phyloP scores from a whole-genome alignment of 2,888 invertebrate genomes.

The Lepidocyrtinus sp. region DNA sequence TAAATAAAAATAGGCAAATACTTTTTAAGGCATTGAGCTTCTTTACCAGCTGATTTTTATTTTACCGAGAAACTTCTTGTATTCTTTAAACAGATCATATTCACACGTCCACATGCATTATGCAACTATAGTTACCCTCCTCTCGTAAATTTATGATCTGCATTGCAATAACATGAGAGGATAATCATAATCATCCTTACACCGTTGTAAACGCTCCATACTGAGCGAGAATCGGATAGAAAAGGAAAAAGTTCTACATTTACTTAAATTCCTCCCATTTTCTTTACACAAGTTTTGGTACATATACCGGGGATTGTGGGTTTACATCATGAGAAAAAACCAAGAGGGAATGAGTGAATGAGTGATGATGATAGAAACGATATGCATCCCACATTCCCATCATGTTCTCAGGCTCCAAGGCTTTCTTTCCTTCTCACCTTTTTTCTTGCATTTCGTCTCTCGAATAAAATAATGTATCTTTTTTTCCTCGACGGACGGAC shows the following conservation, averaged over 20 bases:
- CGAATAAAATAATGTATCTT: constrained; percentile 21
- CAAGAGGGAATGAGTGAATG: constrained; percentile 32
- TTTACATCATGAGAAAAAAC: constrained; percentile 40
- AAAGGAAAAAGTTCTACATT: background rate
- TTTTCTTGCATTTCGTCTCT: constrained; percentile 22
- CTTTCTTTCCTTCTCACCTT: constrained; percentile 3
- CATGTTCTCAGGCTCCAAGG: constrained; percentile 36
- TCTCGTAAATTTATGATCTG: constrained; percentile 11
- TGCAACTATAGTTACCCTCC: background rate
- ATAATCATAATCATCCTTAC: constrained; percentile 6
- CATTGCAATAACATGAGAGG: constrained; percentile 15
- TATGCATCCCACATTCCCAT: constrained; percentile 51
- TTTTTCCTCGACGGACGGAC: constrained; percentile 19
- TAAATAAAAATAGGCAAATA: too few species aligned
- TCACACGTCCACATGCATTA: constrained; percentile 2
- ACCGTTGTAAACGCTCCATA: background rate
- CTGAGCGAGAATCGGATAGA: background rate
- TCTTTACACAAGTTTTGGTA: background rate
- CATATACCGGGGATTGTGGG: constrained; percentile 1
- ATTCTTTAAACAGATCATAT: constrained; percentile 10
- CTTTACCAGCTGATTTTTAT: too few species aligned
- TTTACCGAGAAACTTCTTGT: too few species aligned
- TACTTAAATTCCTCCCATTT: background rate
- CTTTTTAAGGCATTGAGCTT: too few species aligned
- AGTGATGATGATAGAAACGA: constrained; percentile 37